phyloP scores from a whole-genome alignment of 2,888 invertebrate species.

The Philonicus albiceps region DNA sequence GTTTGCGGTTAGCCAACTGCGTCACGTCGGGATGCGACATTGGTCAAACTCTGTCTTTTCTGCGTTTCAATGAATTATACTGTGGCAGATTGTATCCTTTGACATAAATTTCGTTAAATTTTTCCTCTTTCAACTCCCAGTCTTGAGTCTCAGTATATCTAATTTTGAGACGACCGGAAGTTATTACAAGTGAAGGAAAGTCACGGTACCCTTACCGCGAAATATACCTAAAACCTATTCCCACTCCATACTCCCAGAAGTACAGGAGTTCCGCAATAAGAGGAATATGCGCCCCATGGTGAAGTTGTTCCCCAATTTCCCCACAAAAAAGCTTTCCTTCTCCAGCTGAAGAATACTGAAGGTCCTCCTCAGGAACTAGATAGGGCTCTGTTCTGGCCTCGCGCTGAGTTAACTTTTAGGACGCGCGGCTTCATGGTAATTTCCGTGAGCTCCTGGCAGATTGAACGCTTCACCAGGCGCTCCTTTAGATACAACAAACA shows the following conservation, averaged over 20 bases:
- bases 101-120: neutral
- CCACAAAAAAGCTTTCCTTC: neutral
- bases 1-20: neutral
- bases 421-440: neutral
- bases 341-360: neutral
- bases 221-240: neutral
- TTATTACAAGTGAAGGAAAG: neutral
- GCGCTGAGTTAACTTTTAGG: neutral
- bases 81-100: neutral
- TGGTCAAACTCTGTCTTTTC: neutral
- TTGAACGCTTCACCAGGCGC: conserved; percentile 12
- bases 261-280: neutral
- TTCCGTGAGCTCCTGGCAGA: conserved; percentile 7
- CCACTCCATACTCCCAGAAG: neutral
- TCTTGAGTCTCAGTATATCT: neutral
- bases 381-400: neutral
- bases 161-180: neutral
- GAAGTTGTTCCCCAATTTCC: neutral
- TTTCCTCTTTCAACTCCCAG: neutral
- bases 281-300: neutral
- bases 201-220: neutral
- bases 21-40: neutral
- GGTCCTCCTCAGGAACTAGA: neutral
- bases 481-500: conserved; percentile 19
- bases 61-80: neutral